Conservation (phyloP, 2,888 invertebrate genomes). For the Aproaerema taeniolella region DNA sequence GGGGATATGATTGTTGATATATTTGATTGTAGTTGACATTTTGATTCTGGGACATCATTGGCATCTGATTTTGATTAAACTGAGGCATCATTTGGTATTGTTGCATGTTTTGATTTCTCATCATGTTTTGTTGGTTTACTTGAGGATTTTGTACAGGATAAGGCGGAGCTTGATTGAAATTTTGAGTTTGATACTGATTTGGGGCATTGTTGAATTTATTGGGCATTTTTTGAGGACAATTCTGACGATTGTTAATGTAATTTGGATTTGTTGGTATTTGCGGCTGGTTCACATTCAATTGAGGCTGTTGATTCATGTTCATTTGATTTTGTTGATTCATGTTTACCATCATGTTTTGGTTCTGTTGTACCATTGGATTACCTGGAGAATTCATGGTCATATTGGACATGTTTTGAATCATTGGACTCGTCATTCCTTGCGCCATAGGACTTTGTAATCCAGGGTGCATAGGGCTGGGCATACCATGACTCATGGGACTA, state of each 20-base stretch:
- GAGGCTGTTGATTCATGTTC: conserved; percentile 37
- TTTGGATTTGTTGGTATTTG: conserved; percentile 28
- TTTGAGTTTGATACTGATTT: conserved; percentile 58
- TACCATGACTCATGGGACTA: conserved; percentile 64
- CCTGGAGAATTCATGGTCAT: conserved; percentile 54
- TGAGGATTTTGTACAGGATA: conserved; percentile 46
- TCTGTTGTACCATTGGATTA: conserved; percentile 18
- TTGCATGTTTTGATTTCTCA: conserved; percentile 55
- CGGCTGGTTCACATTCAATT: conserved; percentile 31
- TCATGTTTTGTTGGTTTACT: conserved; percentile 35
- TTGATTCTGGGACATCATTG: conserved; percentile 44
- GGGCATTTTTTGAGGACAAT: conserved; percentile 47
- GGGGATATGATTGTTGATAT: conserved; percentile 36
- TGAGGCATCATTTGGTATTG: conserved; percentile 62
- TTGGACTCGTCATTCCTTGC: conserved; percentile 58
- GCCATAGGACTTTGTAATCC: conserved; percentile 64
- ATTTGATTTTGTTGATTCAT: conserved; percentile 29
- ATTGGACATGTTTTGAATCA: conserved; percentile 63
- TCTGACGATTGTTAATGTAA: conserved; percentile 47
- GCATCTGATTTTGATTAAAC: conserved; percentile 52
- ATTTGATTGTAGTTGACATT: conserved; percentile 52
- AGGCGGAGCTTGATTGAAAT: conserved; percentile 47
- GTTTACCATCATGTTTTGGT: conserved; percentile 49
- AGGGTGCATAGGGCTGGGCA: conserved; percentile 66
- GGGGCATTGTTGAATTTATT: conserved; percentile 49